phyloP scores from a whole-genome alignment of 92 coral and sea anemone species.

The Galaxea fascicularis region DNA sequence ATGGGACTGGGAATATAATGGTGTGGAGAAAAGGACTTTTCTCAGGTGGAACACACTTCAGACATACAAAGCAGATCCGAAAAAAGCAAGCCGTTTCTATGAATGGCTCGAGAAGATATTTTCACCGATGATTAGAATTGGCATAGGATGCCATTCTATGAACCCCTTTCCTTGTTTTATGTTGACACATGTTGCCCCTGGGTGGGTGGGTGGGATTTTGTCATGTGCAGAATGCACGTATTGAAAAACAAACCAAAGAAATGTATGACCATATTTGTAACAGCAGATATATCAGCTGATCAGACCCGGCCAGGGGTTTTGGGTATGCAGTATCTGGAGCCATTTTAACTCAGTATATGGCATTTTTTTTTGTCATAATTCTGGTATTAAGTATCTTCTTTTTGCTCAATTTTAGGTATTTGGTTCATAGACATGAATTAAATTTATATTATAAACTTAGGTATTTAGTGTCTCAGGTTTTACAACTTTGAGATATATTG shows the following conservation, averaged over 20 bases:
- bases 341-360: too few species aligned
- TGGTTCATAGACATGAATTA: too few species aligned
- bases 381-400: too few species aligned
- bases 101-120: conserved; percentile 57
- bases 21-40: not conserved
- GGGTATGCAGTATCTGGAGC: too few species aligned
- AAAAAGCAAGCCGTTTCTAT: conserved; percentile 30
- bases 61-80: conserved; percentile 2
- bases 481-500: too few species aligned
- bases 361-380: too few species aligned
- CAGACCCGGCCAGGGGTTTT: too few species aligned
- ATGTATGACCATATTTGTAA: too few species aligned
- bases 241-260: not conserved
- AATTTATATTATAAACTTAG: too few species aligned
- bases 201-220: conserved; percentile 71
- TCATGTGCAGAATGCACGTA: conserved; percentile 19
- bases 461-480: too few species aligned
- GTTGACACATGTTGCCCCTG: conserved; percentile 58
- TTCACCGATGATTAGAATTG: conserved; percentile 40
- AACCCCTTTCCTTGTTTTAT: conserved; percentile 59
- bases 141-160: conserved; percentile 49
- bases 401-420: too few species aligned
- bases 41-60: conserved; percentile 23
- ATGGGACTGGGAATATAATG: not conserved
- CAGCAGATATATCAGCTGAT: too few species aligned